Conservation (phyloP, 1,140 invertebrate species). For the Dreissena polymorpha region DNA sequence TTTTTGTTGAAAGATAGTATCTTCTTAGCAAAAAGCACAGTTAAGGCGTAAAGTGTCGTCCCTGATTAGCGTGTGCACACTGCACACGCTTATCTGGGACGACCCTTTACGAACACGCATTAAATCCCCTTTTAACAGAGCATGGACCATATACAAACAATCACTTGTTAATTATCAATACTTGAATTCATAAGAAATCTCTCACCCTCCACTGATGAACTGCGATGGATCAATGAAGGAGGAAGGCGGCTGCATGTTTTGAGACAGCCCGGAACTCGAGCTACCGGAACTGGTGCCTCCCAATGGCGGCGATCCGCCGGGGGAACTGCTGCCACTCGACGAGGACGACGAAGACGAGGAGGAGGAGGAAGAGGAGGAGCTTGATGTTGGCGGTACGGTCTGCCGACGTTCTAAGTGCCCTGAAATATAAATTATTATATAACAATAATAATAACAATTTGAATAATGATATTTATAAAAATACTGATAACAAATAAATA, state of each 20-base stretch:
- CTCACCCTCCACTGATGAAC: constrained; percentile 22
- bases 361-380: neutral
- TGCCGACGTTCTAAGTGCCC: neutral
- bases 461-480: neutral
- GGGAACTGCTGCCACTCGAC: neutral
- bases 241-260: constrained; percentile 50
- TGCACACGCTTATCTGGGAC: no score
- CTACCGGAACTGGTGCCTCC: constrained; percentile 6
- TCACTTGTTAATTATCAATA: neutral
- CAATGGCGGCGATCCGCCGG: neutral
- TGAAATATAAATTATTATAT: neutral
- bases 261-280: neutral
- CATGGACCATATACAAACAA: no score
- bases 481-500: neutral
- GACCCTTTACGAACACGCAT: no score
- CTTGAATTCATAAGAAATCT: neutral
- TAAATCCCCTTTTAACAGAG: no score
- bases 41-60: neutral
- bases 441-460: neutral
- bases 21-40: no score
- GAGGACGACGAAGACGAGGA: neutral
- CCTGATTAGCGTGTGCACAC: no score
- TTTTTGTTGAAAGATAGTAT: no score
- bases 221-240: constrained; percentile 32
- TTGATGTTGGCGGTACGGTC: neutral